Evolutionary conservation across 1,140 invertebrate genomes (phyloP), one percentile per base, ranked within the genome.

Genomic region (Caerostris extrusa): DNA sequence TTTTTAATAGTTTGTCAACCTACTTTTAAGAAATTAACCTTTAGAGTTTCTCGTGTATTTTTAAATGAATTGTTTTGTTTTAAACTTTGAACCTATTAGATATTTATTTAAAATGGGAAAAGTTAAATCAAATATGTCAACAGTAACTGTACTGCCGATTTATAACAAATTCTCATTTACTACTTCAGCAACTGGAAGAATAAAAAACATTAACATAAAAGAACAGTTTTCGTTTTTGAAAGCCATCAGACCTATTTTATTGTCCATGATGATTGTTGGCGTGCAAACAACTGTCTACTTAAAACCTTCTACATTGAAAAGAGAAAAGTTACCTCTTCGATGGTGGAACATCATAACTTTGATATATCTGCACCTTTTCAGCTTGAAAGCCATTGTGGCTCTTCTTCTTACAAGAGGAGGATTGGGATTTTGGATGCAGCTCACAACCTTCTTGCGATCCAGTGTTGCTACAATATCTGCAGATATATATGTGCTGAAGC

Each of bases 341-440:
- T 93, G 91, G 91, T 93, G 91, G 91, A 87, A 87, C 10, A 58
- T 93, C 58, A 64, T 93, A n/a, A 60, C 58, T 7, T 57, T 93
- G 53, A 87, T 87, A 14, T 93, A 86, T 10, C 55, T 93, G 2
- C 91, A 93, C 8, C 53, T 71, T 2, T 69, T 86, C 61, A 86
- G 60, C 34, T 19, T 93, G 55, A 93, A 86, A 71, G 53, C 91
- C 34, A 12, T 93, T 4, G n/a, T 71, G 6, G 64, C 91, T 4
- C 17, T 71, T 10, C 3, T 58, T 17, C 53, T 86, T 7, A 86
- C 61, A 3, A 58, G n/a, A 5, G 91, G 91, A 50, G 91, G 91
- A 17, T 50, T 93, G 5, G 83, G 53, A 57, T 93, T 87, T 57
- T 93, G 91, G 91, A 69, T 93, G 82, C 82, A 86, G 53, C n/a